Percentiles rank a stretch among this genome's conserved stretches.
These are phyloP conservation scores for Polypterus senegalus DNA, from an alignment of 2,113 vertebrate genomes.

Conservation along the genomic window DNA sequence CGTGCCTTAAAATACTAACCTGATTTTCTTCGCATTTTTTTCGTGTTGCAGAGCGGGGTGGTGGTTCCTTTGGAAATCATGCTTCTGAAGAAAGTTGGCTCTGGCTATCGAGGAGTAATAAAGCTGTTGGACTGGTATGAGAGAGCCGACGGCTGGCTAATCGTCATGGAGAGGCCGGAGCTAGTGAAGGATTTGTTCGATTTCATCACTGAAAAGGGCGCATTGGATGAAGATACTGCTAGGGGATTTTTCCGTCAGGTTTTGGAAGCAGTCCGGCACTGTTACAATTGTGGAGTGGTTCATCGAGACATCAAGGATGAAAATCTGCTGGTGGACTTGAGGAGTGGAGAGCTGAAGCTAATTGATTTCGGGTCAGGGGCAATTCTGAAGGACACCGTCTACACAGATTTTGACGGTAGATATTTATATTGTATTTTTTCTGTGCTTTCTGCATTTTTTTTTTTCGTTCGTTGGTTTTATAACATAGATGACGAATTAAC, in stretches of 20 bases:
- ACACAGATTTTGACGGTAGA: slow-evolving; percentile 95
- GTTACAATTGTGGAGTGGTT: slow-evolving; percentile 83
- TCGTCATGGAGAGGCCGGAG: slow-evolving; percentile 89
- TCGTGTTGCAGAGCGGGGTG: slow-evolving; percentile 52
- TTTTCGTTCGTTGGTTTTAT: slow-evolving; percentile 13
- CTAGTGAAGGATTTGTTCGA: slow-evolving; percentile 90
- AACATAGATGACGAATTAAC: not conserved
- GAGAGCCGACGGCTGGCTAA: slow-evolving; percentile 82
- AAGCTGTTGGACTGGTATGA: slow-evolving; percentile 92
- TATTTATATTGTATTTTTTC: slow-evolving; percentile 24
- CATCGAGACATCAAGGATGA: slow-evolving; percentile 96
- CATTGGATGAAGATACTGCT: slow-evolving; percentile 80
- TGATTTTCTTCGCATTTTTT: not conserved
- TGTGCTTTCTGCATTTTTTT: slow-evolving; percentile 15
- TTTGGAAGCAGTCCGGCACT: slow-evolving; percentile 87
- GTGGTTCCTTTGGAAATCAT: slow-evolving; percentile 88
- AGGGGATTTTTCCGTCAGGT: slow-evolving; percentile 87
- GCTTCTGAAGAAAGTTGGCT: slow-evolving; percentile 85
- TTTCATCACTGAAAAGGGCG: slow-evolving; percentile 93
- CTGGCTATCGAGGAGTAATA: slow-evolving; percentile 80
- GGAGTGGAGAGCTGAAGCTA: slow-evolving; percentile 84
- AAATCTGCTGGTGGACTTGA: slow-evolving; percentile 87
- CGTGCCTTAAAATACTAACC: not conserved
- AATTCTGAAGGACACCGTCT: slow-evolving; percentile 92
- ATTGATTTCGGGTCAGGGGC: slow-evolving; percentile 96